These are phyloP conservation scores for Pristionchus japonicus DNA, from an alignment of 2,888 invertebrate genomes.

Conservation along the genomic window DNA sequence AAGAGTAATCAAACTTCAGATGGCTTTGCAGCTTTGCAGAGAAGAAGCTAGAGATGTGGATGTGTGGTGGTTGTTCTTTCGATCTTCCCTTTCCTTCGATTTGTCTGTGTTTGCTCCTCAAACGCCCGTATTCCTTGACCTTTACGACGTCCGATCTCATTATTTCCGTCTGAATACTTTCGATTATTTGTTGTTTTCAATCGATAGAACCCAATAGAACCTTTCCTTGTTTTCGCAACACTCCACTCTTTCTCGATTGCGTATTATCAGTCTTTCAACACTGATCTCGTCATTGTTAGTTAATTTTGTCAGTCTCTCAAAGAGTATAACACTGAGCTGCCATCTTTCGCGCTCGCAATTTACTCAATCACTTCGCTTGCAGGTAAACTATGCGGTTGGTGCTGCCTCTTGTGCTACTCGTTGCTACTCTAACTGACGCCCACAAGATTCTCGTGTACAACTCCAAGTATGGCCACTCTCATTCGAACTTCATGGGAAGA, in stretches of 20 bases:
- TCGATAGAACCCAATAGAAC: no score
- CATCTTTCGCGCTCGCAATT: no score
- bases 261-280: neutral
- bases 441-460: constrained; percentile 32
- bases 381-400: neutral
- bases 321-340: no score
- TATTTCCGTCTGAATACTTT: neutral
- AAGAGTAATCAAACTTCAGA: neutral
- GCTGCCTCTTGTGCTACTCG: neutral
- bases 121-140: neutral
- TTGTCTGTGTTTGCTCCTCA: neutral
- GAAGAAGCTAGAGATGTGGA: neutral
- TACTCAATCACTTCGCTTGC: neutral
- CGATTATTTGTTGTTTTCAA: neutral
- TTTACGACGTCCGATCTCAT: neutral
- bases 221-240: neutral
- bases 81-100: neutral
- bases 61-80: no score
- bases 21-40: neutral
- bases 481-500: constrained; percentile 15
- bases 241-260: neutral
- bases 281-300: neutral
- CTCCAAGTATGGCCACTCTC: constrained; percentile 12
- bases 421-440: neutral
- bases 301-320: neutral